Conservation (phyloP, 1,140 invertebrate genomes). For the Cherax destructor region DNA sequence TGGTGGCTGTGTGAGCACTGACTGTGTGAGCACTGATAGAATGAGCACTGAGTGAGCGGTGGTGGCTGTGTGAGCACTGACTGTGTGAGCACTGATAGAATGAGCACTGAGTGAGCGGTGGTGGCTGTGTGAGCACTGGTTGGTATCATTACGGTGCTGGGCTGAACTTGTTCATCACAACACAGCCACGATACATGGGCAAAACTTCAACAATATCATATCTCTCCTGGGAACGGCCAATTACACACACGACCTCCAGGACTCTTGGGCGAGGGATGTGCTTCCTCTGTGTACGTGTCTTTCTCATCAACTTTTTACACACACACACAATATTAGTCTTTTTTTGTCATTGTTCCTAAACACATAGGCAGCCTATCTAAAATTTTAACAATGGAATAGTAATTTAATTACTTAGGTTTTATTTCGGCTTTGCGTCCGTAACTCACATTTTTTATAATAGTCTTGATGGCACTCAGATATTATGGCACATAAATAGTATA, state of each 20-base stretch:
- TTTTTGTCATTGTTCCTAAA: too few relatives aligned
- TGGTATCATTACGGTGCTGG: neutral
- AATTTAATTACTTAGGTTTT: too few relatives aligned
- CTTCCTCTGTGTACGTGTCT: too few relatives aligned
- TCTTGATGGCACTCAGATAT: too few relatives aligned
- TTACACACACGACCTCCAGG: conserved; percentile 2
- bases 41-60: neutral
- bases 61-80: neutral
- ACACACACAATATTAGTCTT: neutral
- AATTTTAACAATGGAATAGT: too few relatives aligned
- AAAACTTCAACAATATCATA: conserved; percentile 25
- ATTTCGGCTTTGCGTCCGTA: too few relatives aligned
- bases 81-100: neutral
- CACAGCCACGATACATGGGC: neutral
- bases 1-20: neutral
- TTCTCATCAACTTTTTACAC: too few relatives aligned
- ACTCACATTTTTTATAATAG: too few relatives aligned
- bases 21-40: neutral
- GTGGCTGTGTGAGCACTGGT: neutral
- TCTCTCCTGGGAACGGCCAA: conserved; percentile 16
- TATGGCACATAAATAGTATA: too few relatives aligned
- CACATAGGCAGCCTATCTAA: too few relatives aligned
- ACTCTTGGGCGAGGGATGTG: neutral
- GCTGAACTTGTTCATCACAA: neutral
- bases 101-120: neutral